These are phyloP conservation scores for Numida meleagris DNA, from an alignment of 2,113 vertebrate species.

Conservation along the genomic window DNA sequence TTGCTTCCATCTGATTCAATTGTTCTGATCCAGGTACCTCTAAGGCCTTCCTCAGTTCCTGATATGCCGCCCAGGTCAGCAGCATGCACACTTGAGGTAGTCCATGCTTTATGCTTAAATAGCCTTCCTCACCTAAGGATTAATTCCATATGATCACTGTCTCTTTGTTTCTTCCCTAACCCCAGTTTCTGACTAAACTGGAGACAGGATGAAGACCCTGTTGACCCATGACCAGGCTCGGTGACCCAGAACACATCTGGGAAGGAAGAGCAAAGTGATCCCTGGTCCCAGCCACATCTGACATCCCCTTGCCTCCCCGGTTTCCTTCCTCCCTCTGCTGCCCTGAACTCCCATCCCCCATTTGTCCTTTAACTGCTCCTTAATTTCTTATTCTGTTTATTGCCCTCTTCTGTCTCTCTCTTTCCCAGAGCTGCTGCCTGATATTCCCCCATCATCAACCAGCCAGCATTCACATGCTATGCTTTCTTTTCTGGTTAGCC, in stretches of 20 bases:
- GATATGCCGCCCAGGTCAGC: not conserved
- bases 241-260: constrained; percentile 30
- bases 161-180: not conserved
- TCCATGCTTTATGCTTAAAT: not conserved
- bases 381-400: not conserved
- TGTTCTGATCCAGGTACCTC: not conserved
- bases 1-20: not conserved
- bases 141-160: not conserved
- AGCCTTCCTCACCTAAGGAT: not conserved
- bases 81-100: not conserved
- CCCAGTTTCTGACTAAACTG: not conserved
- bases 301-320: not conserved
- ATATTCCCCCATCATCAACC: not conserved
- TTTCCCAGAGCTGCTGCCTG: not conserved
- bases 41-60: not conserved
- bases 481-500: not conserved
- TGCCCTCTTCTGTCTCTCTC: not conserved
- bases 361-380: not conserved
- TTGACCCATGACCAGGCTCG: constrained; percentile 3
- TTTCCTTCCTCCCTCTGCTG: not conserved
- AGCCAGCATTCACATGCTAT: not conserved
- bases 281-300: not conserved
- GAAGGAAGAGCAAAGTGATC: not conserved
- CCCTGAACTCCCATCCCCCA: not conserved
- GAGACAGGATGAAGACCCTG: not conserved